Conservation (phyloP, 1,140 invertebrate genomes). For the Monochamus saltuarius region DNA sequence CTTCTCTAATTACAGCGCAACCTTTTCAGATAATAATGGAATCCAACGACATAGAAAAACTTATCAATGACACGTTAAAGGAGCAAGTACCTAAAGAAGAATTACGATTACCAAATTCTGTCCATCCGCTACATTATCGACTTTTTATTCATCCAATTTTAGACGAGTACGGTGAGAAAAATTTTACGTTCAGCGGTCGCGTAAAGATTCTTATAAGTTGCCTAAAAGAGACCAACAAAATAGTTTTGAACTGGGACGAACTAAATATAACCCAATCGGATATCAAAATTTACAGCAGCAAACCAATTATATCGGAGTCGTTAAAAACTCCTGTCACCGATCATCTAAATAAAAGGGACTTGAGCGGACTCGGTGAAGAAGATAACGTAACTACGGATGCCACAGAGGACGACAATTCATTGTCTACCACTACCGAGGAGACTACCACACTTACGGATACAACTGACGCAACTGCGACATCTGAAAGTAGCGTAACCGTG, state of each 20-base stretch:
- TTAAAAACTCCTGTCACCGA: too few species aligned
- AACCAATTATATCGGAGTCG: neutral
- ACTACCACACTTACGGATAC: slow-evolving; percentile 4
- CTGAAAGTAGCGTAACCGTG: slow-evolving; percentile 3
- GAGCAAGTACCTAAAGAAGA: slow-evolving; percentile 33
- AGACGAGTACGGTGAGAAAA: slow-evolving; percentile 34
- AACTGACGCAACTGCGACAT: neutral
- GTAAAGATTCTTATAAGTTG: slow-evolving; percentile 40
- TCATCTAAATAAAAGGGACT: slow-evolving; percentile 18
- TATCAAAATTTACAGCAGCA: slow-evolving; percentile 28
- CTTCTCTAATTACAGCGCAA: too few species aligned
- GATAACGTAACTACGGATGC: neutral
- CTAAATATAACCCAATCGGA: slow-evolving; percentile 32
- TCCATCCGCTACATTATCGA: slow-evolving; percentile 38
- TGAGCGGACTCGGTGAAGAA: neutral
- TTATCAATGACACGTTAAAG: slow-evolving; percentile 44
- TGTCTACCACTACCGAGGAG: slow-evolving; percentile 17
- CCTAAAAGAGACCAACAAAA: slow-evolving; percentile 36
- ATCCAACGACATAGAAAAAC: slow-evolving; percentile 41
- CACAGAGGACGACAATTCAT: neutral
- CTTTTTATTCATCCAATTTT: slow-evolving; percentile 40
- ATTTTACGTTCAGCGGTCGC: slow-evolving; percentile 43
- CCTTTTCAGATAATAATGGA: slow-evolving; percentile 14
- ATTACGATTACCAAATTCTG: slow-evolving; percentile 34
- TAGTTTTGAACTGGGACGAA: slow-evolving; percentile 41